These are phyloP conservation scores for Psophia crepitans DNA, from an alignment of 2,113 vertebrate species.

Conservation along the genomic window DNA sequence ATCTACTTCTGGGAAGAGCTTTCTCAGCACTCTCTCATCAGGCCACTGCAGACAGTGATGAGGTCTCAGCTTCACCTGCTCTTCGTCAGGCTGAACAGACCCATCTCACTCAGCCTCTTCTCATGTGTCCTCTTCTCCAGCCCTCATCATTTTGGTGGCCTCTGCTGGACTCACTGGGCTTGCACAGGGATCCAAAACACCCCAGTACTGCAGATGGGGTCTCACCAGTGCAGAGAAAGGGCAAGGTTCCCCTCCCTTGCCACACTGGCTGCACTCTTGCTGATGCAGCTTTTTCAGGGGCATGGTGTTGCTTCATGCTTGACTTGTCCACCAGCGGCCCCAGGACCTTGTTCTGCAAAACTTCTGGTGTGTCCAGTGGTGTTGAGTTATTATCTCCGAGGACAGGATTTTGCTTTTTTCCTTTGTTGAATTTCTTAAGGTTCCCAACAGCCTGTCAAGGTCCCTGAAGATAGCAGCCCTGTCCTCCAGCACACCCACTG, in stretches of 20 bases:
- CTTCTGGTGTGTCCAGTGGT: too few species aligned
- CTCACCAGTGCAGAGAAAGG: background rate
- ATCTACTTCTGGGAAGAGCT: accelerated
- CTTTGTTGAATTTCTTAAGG: background rate
- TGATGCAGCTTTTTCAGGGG: background rate
- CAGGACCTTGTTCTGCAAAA: background rate
- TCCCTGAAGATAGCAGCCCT: background rate
- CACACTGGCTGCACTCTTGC: background rate
- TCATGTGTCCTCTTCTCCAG: background rate
- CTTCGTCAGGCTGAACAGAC: background rate
- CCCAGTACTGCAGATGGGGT: background rate
- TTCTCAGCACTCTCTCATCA: background rate
- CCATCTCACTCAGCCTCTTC: background rate
- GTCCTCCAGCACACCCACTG: accelerated
- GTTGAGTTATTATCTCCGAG: background rate
- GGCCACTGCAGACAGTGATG: accelerated
- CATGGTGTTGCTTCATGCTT: accelerated
- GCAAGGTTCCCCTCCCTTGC: background rate
- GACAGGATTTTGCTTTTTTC: background rate
- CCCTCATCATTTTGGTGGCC: background rate
- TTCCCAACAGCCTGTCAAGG: background rate
- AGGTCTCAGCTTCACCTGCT: background rate
- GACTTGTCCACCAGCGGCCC: background rate
- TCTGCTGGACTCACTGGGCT: background rate
- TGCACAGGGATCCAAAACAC: background rate